phyloP scores from a whole-genome alignment of 53 echinoderm and acorn worm genomes.

The Pentamera pediparva region DNA sequence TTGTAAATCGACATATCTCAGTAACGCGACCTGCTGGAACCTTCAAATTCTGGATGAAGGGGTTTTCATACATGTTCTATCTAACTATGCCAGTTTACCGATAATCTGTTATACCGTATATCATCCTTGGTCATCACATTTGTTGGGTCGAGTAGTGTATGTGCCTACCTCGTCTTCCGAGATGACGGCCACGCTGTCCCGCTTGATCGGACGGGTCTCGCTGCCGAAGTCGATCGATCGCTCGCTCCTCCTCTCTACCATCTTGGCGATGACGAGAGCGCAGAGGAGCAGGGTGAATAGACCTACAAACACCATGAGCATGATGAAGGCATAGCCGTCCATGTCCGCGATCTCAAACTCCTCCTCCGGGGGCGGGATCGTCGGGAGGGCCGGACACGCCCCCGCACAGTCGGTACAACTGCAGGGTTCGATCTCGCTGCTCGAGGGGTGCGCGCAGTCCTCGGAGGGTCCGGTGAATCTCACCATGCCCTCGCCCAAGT shows the following conservation, averaged over 20 bases:
- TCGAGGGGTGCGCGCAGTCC: slow-evolving; percentile 49
- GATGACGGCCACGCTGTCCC: slow-evolving; percentile 11
- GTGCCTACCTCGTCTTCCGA: slow-evolving; percentile 47
- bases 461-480: slow-evolving; percentile 30
- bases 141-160: no score
- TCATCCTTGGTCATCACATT: no score
- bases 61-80: no score
- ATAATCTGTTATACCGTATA: no score
- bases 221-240: neutral
- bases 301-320: slow-evolving; percentile 57
- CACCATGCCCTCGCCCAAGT: slow-evolving; percentile 28
- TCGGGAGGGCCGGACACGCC: slow-evolving; percentile 59
- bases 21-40: no score
- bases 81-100: no score
- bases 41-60: no score
- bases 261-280: slow-evolving; percentile 45
- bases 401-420: slow-evolving; percentile 84
- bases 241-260: slow-evolving; percentile 10
- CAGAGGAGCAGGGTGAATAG: slow-evolving; percentile 42
- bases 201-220: slow-evolving; percentile 37
- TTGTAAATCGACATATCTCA: no score
- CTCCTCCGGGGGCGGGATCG: slow-evolving; percentile 38
- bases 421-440: slow-evolving; percentile 42
- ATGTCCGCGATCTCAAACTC: slow-evolving; percentile 60
- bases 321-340: slow-evolving; percentile 60